phyloP scores from a whole-genome alignment of 2,797 vertebrate genomes.

The Anableps anableps region DNA sequence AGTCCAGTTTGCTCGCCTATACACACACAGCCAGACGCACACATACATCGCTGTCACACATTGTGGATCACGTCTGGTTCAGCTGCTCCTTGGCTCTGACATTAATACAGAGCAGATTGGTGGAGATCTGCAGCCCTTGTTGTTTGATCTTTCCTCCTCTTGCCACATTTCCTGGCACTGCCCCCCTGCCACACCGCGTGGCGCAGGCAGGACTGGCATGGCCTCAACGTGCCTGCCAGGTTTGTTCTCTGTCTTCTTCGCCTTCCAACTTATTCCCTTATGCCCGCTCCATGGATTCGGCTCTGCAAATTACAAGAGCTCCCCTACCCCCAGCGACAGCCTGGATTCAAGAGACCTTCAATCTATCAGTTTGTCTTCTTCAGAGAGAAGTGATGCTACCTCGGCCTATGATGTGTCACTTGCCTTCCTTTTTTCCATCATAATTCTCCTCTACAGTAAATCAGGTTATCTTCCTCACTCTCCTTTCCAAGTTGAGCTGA shows the following conservation, averaged over 20 bases:
- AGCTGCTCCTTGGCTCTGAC: slow-evolving; percentile 85
- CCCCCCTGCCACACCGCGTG: slow-evolving; percentile 84
- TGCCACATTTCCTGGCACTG: slow-evolving; percentile 86
- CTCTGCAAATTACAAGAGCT: slow-evolving; percentile 81
- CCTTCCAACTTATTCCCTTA: slow-evolving; percentile 82
- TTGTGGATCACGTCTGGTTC: slow-evolving; percentile 82
- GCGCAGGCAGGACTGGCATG: slow-evolving; percentile 85
- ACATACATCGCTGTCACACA: slow-evolving; percentile 71
- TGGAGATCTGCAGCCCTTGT: slow-evolving; percentile 88
- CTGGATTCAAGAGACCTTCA: slow-evolving; percentile 77
- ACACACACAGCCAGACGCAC: slow-evolving; percentile 49
- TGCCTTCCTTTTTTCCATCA: slow-evolving; percentile 41
- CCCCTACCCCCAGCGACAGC: slow-evolving; percentile 77
- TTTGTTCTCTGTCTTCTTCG: slow-evolving; percentile 82
- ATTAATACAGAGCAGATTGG: slow-evolving; percentile 89
- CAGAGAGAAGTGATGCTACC: slow-evolving; percentile 69
- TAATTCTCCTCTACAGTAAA: slow-evolving; percentile 65
- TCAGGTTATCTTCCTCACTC: slow-evolving; percentile 57
- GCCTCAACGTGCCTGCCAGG: slow-evolving; percentile 86
- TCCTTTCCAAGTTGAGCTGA: slow-evolving; percentile 56
- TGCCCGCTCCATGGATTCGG: slow-evolving; percentile 78
- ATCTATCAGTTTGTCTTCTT: slow-evolving; percentile 77
- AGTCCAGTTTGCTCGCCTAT: slow-evolving; percentile 70
- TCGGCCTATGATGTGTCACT: slow-evolving; percentile 64
- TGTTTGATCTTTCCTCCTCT: slow-evolving; percentile 89